These are phyloP conservation scores for Temnothorax curvispinosus DNA, from an alignment of 1,140 invertebrate species.

Conservation along the genomic window DNA sequence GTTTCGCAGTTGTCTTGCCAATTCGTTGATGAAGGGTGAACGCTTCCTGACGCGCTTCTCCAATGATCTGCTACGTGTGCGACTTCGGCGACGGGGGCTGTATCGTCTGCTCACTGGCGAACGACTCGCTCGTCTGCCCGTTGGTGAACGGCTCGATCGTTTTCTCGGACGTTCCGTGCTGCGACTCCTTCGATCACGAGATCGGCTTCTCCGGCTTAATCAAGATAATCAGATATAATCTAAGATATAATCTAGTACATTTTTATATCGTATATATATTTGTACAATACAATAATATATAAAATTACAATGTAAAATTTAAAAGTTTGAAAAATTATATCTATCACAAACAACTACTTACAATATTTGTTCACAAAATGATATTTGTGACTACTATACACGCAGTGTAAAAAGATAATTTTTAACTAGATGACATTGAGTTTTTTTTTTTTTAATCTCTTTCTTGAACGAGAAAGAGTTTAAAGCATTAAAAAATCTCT, in stretches of 20 bases:
- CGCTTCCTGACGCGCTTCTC: constrained; percentile 79
- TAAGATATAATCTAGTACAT: constrained; percentile 28
- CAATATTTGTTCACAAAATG: constrained; percentile 7
- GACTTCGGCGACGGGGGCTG: constrained; percentile 76
- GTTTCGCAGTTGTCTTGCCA: constrained; percentile 79
- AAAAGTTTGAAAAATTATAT: not conserved
- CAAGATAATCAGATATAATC: not conserved
- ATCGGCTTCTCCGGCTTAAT: constrained; percentile 80
- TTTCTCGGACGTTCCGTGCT: constrained; percentile 78
- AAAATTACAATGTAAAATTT: not conserved
- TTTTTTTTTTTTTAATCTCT: constrained; percentile 6
- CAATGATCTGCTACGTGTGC: constrained; percentile 77
- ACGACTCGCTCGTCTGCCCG: constrained; percentile 75
- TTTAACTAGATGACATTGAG: not conserved
- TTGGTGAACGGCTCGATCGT: constrained; percentile 77
- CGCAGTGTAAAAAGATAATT: not conserved
- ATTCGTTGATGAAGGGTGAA: constrained; percentile 83
- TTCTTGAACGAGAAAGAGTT: not conserved
- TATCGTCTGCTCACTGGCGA: constrained; percentile 75
- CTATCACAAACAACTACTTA: constrained; percentile 4
- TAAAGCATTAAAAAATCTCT: not conserved
- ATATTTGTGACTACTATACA: not conserved
- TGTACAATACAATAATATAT: constrained; percentile 14
- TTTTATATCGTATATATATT: not conserved
- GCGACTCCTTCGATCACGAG: constrained; percentile 79